phyloP scores from a whole-genome alignment of 2,797 vertebrate species.

The Coranthus polyacanthus region DNA sequence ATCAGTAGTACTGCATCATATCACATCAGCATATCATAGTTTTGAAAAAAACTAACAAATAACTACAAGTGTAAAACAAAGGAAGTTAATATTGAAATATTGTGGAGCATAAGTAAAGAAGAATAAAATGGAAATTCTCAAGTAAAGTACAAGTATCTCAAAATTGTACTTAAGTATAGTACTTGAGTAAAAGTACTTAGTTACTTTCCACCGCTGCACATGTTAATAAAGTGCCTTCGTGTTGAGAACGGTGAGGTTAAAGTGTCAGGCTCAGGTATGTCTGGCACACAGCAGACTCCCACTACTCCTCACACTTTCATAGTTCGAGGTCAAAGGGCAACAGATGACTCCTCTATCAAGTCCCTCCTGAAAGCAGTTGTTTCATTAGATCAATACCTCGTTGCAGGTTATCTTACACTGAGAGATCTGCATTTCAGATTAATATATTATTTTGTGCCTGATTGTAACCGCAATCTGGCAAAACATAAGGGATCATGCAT shows the following conservation, averaged over 20 bases:
- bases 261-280: slow-evolving; percentile 44
- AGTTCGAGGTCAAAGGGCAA: slow-evolving; percentile 67
- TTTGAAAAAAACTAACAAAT: too few relatives aligned
- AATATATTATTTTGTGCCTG: slow-evolving; percentile 20
- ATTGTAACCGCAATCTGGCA: slow-evolving; percentile 32
- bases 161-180: too few relatives aligned
- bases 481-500: slow-evolving; percentile 37
- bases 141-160: too few relatives aligned
- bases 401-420: slow-evolving; percentile 6
- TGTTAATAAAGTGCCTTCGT: slow-evolving; percentile 5
- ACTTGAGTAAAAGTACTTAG: too few relatives aligned
- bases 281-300: slow-evolving; percentile 53
- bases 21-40: too few relatives aligned
- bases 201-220: not conserved
- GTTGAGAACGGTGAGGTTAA: slow-evolving; percentile 20
- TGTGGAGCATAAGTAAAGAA: too few relatives aligned
- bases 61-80: too few relatives aligned
- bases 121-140: too few relatives aligned
- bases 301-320: slow-evolving; percentile 44
- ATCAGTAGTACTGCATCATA: too few relatives aligned
- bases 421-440: slow-evolving; percentile 13
- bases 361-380: slow-evolving; percentile 25
- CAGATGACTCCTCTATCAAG: slow-evolving; percentile 66
- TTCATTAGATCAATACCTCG: slow-evolving; percentile 22
- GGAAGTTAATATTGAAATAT: too few relatives aligned